Evolutionary conservation across 2,113 vertebrate genomes (phyloP).

Genomic region (Gadus chalcogrammus): DNA sequence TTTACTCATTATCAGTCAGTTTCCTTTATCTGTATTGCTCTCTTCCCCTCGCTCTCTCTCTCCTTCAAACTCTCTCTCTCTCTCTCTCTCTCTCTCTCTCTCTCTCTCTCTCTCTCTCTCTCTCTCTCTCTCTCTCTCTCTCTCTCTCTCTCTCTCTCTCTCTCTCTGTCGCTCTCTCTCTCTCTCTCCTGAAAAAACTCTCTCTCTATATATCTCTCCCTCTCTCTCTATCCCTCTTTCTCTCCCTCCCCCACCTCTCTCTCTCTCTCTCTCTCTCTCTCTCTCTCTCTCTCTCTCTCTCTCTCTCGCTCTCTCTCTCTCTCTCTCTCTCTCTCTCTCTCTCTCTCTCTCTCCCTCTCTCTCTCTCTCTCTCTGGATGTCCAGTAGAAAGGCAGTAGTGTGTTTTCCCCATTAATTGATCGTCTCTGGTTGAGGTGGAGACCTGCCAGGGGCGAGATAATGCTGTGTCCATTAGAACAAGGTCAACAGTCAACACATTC

Average conservation of each 20-base stretch:
- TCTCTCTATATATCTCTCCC: background rate
- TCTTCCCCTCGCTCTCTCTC: background rate
- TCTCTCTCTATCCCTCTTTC: background rate
- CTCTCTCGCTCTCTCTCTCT: background rate
- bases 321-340: background rate
- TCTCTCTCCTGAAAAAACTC: background rate
- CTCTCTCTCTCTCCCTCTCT: background rate
- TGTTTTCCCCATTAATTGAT: conserved; percentile 70
- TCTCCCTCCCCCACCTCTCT: background rate
- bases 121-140: background rate
- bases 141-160: background rate
- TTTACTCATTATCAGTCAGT: too few relatives aligned
- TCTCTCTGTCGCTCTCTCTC: too few relatives aligned
- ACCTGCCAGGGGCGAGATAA: conserved; percentile 44
- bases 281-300: background rate
- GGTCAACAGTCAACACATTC: conserved; percentile 74
- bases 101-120: too few relatives aligned
- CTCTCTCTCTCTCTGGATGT: too few relatives aligned
- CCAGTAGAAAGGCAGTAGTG: conserved; percentile 37
- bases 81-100: background rate
- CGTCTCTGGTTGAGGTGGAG: conserved; percentile 30
- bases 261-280: too few relatives aligned
- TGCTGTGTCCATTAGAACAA: conserved; percentile 70
- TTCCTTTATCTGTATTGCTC: too few relatives aligned
- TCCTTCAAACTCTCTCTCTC: background rate